Percentiles rank a stretch among this genome's conserved stretches.
These are phyloP conservation scores for Pipistrellus nathusii DNA, from an alignment of 2,797 vertebrate genomes.

Conservation along the genomic window DNA sequence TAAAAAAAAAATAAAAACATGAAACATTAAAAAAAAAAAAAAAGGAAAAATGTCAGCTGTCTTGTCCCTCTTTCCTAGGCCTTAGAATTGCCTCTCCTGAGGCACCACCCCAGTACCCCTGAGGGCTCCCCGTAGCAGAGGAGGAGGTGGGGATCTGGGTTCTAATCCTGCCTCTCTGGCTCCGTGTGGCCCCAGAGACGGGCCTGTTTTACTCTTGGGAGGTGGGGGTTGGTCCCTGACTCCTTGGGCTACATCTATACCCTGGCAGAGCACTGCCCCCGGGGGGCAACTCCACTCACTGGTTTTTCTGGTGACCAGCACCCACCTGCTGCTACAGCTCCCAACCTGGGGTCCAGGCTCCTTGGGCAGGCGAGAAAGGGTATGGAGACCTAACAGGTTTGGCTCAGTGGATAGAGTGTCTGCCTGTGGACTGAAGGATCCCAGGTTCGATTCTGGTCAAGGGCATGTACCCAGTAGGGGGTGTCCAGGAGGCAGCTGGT, in stretches of 20 bases:
- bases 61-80: neutral
- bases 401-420: too few species aligned
- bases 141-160: neutral
- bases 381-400: too few species aligned
- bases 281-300: neutral
- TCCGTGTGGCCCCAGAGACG: rapidly evolving
- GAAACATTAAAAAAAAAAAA: too few species aligned
- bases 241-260: neutral
- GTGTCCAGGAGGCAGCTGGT: too few species aligned
- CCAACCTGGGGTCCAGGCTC: neutral
- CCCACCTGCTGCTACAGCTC: neutral
- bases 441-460: too few species aligned
- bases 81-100: neutral
- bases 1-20: too few species aligned
- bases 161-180: neutral
- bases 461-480: too few species aligned
- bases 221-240: neutral
- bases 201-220: neutral
- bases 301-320: neutral
- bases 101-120: neutral
- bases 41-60: neutral
- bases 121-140: neutral
- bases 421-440: too few species aligned
- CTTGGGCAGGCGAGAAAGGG: neutral
- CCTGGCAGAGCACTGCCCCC: rapidly evolving